Conservation (phyloP, 2,888 invertebrate genomes). For the Drosophila nr. fundita region DNA sequence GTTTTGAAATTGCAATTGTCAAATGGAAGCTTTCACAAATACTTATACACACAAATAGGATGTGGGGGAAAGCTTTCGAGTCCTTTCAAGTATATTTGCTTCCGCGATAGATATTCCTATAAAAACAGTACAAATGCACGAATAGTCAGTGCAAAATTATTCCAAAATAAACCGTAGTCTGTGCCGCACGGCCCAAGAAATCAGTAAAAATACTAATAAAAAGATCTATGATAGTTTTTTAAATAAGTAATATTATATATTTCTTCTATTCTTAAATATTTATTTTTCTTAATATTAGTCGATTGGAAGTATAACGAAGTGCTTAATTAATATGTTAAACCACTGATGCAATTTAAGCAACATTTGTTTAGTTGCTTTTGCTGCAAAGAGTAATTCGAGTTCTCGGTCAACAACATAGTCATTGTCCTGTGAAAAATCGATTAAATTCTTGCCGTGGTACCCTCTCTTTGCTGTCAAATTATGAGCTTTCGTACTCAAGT, state of each 20-base stretch:
- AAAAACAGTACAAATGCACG: constrained; percentile 43
- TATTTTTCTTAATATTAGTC: background rate
- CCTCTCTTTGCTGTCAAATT: constrained; percentile 46
- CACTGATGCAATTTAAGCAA: background rate
- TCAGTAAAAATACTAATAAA: background rate
- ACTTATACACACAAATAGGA: constrained; percentile 52
- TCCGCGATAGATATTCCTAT: constrained; percentile 25
- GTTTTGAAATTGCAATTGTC: constrained; percentile 52
- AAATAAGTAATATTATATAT: too few relatives aligned
- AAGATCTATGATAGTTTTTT: background rate
- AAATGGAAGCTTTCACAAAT: constrained; percentile 45
- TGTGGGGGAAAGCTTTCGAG: constrained; percentile 53
- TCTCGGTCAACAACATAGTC: constrained; percentile 55
- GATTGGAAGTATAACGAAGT: background rate
- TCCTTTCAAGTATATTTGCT: constrained; percentile 49
- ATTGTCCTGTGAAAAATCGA: constrained; percentile 77
- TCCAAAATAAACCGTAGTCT: constrained; percentile 25
- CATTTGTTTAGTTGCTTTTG: background rate
- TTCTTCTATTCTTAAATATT: too few relatives aligned
- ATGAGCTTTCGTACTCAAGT: constrained; percentile 55
- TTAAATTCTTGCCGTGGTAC: constrained; percentile 57
- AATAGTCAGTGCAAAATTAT: constrained; percentile 27
- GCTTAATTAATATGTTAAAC: background rate
- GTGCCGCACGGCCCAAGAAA: constrained; percentile 25
- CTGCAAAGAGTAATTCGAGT: background rate